Base-by-base conservation (phyloP, 2,888 invertebrate genomes). In the Nyleta sp. region DNA sequence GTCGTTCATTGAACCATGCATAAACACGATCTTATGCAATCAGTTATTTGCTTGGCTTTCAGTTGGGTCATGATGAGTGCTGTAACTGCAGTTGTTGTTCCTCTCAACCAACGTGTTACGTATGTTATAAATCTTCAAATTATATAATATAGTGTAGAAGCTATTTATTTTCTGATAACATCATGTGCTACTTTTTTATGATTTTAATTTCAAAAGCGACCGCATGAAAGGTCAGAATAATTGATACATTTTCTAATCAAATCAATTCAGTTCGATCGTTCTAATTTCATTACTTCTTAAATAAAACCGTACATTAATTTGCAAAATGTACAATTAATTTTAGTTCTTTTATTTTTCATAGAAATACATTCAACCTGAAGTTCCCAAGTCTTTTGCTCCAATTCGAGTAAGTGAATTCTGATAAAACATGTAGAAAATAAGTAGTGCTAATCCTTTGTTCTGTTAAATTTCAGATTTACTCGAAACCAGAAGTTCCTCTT, bases 401-500 rank as follows among this genome's bases (percentile, higher is more conserved):
- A 17, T 81, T 55, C 65, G 53, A 1, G 85, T 84, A 71, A 76
- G 81, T 80, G 18, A 40, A 28, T 17, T 20, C 10, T 28, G 28
- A 5, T 24, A 7, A 7, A 5, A 24, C 10, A 28, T 28, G 28
- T 28, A 28, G 28, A 10, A 28, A 28, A 28, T 1, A 28, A 10
- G 5, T 28, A 28, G 1, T 28, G 10, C 1, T 10, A 24, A 10
- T 28, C 28, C 1, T 3, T 15, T 57, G 13, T 44, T 31, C 0
- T 3, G 13, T 40, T 48, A 2, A 13, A 18, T 59, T 70, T 38
- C 55, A 89, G 89, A 87, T 87, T 70, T 92, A 91, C 71, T 86
- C 86, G 62, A 92, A 91, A 53, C 90, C 92, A 0, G 87, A 87
- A 18, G 80, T 91, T 15, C 88, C 91, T 20, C 90, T 92, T 90